Conservation (phyloP, 2,888 invertebrate species). For the Balanococcus diminutus region DNA sequence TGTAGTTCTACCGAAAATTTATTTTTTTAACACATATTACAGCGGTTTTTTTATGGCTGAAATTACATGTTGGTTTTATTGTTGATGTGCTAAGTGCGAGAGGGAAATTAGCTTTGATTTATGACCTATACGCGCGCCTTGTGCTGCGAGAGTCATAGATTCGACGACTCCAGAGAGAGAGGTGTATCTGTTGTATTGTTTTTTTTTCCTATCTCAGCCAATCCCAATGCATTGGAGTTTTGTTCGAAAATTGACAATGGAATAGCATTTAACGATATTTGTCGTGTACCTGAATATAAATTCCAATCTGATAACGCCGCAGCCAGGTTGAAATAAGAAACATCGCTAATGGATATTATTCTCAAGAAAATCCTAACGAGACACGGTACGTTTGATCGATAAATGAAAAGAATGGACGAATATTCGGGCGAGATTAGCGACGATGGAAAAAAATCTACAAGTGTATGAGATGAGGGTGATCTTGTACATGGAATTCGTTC, state of each 20-base stretch:
- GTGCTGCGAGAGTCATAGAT: too few relatives aligned
- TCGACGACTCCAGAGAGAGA: background rate
- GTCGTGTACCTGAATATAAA: background rate
- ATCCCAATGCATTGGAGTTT: background rate
- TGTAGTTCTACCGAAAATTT: constrained; percentile 13
- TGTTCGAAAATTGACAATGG: background rate
- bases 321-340: background rate
- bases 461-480: background rate
- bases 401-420: background rate
- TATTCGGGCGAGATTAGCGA: background rate
- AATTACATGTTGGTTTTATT: constrained; percentile 17
- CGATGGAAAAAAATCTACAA: background rate
- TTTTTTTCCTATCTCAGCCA: background rate
- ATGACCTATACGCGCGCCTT: background rate
- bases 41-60: background rate
- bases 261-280: background rate
- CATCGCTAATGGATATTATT: background rate
- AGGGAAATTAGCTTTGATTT: background rate
- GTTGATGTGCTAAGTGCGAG: background rate
- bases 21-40: constrained; percentile 25
- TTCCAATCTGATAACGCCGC: background rate
- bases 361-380: background rate
- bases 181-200: background rate
- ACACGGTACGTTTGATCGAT: background rate
- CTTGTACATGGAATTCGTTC: background rate